A percentile compares a stretch with the other conserved stretches of the same genome.
Conservation (phyloP, 2,113 vertebrate species). For the Xyliphius kryptos region DNA sequence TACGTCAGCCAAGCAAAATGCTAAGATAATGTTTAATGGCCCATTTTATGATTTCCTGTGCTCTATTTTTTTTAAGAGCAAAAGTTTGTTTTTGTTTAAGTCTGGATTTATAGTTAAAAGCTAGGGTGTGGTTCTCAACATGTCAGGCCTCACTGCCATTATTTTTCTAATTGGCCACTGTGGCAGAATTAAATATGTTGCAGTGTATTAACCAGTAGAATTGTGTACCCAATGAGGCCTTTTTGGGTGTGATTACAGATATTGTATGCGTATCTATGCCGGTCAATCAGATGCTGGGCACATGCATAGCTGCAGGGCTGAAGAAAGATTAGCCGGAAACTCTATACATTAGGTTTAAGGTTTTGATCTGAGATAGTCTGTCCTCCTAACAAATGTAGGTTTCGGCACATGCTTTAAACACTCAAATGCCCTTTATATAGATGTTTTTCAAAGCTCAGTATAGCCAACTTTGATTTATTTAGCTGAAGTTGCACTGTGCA, state of each 20-base stretch:
- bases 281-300: slow-evolving; percentile 36
- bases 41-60: slow-evolving; percentile 27
- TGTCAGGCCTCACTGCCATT: slow-evolving; percentile 28
- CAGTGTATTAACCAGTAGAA: slow-evolving; percentile 19
- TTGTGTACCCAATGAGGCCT: slow-evolving; percentile 26
- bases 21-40: slow-evolving; percentile 42
- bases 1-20: slow-evolving; percentile 39
- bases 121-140: slow-evolving; percentile 46
- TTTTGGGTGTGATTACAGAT: slow-evolving; percentile 5
- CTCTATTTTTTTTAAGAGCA: slow-evolving; percentile 11
- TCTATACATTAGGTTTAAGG: background rate
- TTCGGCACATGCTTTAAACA: slow-evolving; percentile 8
- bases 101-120: slow-evolving; percentile 46
- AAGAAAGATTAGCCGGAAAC: slow-evolving; percentile 14
- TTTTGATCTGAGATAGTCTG: slow-evolving; percentile 12
- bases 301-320: slow-evolving; percentile 35
- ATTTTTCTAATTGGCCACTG: slow-evolving; percentile 23
- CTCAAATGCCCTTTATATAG: slow-evolving; percentile 48
- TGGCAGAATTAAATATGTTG: slow-evolving; percentile 27
- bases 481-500: slow-evolving; percentile 45
- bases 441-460: slow-evolving; percentile 42
- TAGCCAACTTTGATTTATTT: slow-evolving; percentile 51
- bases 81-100: slow-evolving; percentile 49
- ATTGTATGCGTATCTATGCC: slow-evolving; percentile 22
- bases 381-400: slow-evolving; percentile 7